Percentiles rank a stretch among this genome's conserved stretches.
These are phyloP conservation scores for Drosophila parthenogenetica DNA, from an alignment of 2,888 invertebrate genomes.

Conservation along the genomic window DNA sequence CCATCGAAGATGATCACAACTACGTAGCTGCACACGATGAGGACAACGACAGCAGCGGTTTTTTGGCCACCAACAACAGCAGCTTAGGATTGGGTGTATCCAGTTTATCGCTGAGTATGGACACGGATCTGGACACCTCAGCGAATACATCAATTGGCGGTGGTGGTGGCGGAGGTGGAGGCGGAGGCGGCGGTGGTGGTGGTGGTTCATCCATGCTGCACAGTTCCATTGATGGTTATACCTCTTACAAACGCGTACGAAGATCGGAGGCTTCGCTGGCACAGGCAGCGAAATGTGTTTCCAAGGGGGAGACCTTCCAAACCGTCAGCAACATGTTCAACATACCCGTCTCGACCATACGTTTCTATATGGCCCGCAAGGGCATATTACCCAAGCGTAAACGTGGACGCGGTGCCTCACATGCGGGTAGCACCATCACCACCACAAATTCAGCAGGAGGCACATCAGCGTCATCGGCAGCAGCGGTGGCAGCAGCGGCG, in stretches of 20 bases:
- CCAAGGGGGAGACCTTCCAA: slow-evolving; percentile 94
- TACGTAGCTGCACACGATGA: slow-evolving; percentile 83
- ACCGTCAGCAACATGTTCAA: slow-evolving; percentile 94
- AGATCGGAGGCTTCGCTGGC: slow-evolving; percentile 91
- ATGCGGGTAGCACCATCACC: slow-evolving; percentile 68
- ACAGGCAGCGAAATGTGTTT: slow-evolving; percentile 94
- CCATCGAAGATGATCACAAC: slow-evolving; percentile 81
- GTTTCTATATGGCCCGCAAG: slow-evolving; percentile 95
- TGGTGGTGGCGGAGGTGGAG: neutral
- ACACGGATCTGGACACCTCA: slow-evolving; percentile 78
- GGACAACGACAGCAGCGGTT: slow-evolving; percentile 74
- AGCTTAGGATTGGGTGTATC: neutral
- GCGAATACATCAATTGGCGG: slow-evolving; percentile 55
- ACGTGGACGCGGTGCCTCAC: slow-evolving; percentile 89
- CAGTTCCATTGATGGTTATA: slow-evolving; percentile 68
- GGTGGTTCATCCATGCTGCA: slow-evolving; percentile 50
- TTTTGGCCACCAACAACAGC: slow-evolving; percentile 1
- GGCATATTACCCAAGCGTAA: slow-evolving; percentile 92
- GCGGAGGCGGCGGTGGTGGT: neutral
- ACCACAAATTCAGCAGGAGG: slow-evolving; percentile 39
- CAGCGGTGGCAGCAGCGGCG: slow-evolving; percentile 35
- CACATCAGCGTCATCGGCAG: slow-evolving; percentile 22
- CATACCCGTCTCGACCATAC: slow-evolving; percentile 94
- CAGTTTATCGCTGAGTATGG: slow-evolving; percentile 58
- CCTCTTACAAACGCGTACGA: slow-evolving; percentile 87